A percentile compares a stretch with the other conserved stretches of the same genome.
Conservation (phyloP, 2,888 invertebrate species). For the Cryptops parisi region DNA sequence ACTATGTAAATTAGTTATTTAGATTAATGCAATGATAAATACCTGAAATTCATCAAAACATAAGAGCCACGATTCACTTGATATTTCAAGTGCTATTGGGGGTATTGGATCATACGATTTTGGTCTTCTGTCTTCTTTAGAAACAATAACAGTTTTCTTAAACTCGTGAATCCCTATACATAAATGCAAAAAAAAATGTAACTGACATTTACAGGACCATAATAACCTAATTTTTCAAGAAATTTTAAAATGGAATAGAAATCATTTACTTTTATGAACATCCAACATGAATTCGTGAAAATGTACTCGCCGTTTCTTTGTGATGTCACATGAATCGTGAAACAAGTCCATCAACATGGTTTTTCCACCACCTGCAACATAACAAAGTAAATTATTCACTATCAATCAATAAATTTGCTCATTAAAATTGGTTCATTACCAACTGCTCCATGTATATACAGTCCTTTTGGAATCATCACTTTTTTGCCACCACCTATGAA, state of each 20-base stretch:
- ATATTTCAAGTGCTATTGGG: slow-evolving; percentile 77
- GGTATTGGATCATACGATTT: slow-evolving; percentile 81
- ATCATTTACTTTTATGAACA: slow-evolving; percentile 51
- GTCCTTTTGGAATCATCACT: slow-evolving; percentile 47
- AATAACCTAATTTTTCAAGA: not conserved
- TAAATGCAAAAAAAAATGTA: slow-evolving; percentile 4
- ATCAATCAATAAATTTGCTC: not conserved
- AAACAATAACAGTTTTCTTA: slow-evolving; percentile 6
- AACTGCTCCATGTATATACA: slow-evolving; percentile 59
- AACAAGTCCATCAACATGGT: slow-evolving; percentile 99
- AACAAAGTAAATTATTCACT: not conserved
- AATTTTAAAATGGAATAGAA: not conserved
- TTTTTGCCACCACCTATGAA: slow-evolving; percentile 16
- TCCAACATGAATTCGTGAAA: slow-evolving; percentile 97
- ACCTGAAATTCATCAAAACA: slow-evolving; percentile 99
- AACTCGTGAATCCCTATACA: slow-evolving; percentile 14
- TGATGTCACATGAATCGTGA: slow-evolving; percentile 53
- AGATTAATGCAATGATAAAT: too few relatives aligned
- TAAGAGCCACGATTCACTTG: slow-evolving; percentile 72
- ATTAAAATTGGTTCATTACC: slow-evolving; percentile 27
- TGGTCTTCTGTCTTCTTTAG: slow-evolving; percentile 7
- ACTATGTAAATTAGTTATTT: too few relatives aligned
- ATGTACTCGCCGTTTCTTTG: slow-evolving; percentile 57
- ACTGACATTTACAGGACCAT: not conserved
- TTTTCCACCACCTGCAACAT: slow-evolving; percentile 73